Conservation (phyloP, 2,797 vertebrate species). For the Urocyon cinereoargenteus region DNA sequence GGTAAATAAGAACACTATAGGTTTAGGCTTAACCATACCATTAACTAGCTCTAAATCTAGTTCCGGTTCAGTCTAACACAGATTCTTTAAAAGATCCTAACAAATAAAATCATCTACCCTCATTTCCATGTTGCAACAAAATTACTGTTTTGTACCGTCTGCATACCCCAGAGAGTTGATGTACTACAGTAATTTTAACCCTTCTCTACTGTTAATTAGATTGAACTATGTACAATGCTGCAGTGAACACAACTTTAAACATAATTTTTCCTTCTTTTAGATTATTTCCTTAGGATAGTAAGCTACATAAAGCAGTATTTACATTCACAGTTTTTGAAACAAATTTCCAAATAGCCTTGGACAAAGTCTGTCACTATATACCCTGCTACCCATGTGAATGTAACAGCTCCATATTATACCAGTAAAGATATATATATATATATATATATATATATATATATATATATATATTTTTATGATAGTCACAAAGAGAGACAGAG, state of each 20-base stretch:
- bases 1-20: not conserved
- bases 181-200: not conserved
- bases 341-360: not conserved
- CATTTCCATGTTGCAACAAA: not conserved
- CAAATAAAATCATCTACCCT: not conserved
- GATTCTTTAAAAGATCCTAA: not conserved
- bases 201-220: not conserved
- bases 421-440: too few relatives aligned
- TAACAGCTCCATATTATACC: not conserved
- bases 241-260: not conserved
- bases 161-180: not conserved
- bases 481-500: too few relatives aligned
- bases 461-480: too few relatives aligned
- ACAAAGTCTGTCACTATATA: not conserved
- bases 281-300: slow-evolving; percentile 52
- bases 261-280: slow-evolving; percentile 3
- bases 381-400: not conserved
- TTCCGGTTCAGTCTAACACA: not conserved
- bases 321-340: slow-evolving; percentile 32
- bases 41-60: not conserved
- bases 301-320: not conserved
- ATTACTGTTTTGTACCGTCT: not conserved
- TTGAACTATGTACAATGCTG: not conserved
- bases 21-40: not conserved
- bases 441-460: too few relatives aligned